These are phyloP conservation scores for Takifugu ocellatus DNA, from an alignment of 2,797 vertebrate genomes.

Conservation along the genomic window DNA sequence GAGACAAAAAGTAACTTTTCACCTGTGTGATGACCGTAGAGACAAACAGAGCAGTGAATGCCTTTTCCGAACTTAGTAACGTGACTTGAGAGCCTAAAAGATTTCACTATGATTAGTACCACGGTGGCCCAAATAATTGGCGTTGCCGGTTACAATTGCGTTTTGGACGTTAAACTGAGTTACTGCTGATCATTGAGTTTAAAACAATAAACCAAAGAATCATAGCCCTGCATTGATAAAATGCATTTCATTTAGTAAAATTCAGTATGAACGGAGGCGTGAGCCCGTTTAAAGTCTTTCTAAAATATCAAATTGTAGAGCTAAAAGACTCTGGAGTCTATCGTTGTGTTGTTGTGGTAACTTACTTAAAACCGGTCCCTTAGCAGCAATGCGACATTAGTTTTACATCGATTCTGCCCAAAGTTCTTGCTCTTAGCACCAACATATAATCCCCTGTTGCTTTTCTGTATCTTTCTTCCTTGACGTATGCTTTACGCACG, in stretches of 20 bases:
- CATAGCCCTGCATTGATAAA: no score
- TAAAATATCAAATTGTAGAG: no score
- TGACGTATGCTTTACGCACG: constrained; percentile 44
- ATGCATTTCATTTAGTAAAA: no score
- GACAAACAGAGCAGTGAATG: constrained; percentile 13
- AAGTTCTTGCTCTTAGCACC: constrained; percentile 18
- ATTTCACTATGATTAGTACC: constrained; percentile 43
- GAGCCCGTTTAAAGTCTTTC: no score
- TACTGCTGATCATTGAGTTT: no score
- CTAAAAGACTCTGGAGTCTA: no score
- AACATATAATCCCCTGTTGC: neutral
- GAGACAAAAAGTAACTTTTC: constrained; percentile 13
- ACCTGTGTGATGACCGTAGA: constrained; percentile 20
- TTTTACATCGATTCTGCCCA: constrained; percentile 11
- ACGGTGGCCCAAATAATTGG: no score
- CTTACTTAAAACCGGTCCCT: constrained; percentile 39
- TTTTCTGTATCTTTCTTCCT: constrained; percentile 10
- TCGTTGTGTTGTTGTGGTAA: neutral
- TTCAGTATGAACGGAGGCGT: no score
- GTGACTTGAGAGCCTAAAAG: constrained; percentile 60
- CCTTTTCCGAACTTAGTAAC: no score
- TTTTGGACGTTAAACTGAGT: no score
- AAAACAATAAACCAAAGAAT: no score
- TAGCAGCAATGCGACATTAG: constrained; percentile 5
- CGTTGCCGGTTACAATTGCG: no score